Percentiles rank a stretch among this genome's conserved stretches.
Conservation (phyloP, 2,888 invertebrate genomes). For the Tiphia femorata region DNA sequence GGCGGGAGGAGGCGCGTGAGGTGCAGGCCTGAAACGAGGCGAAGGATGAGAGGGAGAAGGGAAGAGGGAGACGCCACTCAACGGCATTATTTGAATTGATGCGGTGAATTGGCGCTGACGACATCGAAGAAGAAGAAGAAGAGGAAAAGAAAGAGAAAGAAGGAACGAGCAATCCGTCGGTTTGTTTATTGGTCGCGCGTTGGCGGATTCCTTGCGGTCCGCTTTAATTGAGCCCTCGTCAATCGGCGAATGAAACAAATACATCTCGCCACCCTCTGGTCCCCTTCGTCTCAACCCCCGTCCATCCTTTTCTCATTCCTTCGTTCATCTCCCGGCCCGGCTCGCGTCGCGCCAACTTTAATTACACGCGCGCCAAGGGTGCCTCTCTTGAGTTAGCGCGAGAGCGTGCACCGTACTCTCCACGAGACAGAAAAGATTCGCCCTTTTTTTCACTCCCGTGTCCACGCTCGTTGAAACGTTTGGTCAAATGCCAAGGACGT, state of each 20-base stretch:
- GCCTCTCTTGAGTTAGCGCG: neutral
- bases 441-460: no score
- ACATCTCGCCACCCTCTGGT: slow-evolving; percentile 13
- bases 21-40: slow-evolving; percentile 14
- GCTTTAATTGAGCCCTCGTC: slow-evolving; percentile 52
- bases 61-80: slow-evolving; percentile 50
- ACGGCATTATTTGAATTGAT: slow-evolving; percentile 62
- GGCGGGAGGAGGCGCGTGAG: slow-evolving; percentile 17
- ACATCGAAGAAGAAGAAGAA: slow-evolving; percentile 55
- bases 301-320: no score
- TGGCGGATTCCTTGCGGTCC: slow-evolving; percentile 56
- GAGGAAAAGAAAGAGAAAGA: no score
- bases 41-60: slow-evolving; percentile 15
- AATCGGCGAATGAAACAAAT: slow-evolving; percentile 51
- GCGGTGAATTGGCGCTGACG: slow-evolving; percentile 62
- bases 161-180: slow-evolving; percentile 58
- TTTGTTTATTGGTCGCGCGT: slow-evolving; percentile 61
- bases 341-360: neutral
- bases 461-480: no score
- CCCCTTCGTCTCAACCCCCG: no score
- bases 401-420: no score
- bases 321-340: neutral
- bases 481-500: no score
- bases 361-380: neutral
- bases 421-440: no score